Percentiles rank a stretch among this genome's conserved stretches.
These are phyloP conservation scores for Asbolus verrucosus DNA, from an alignment of 1,140 invertebrate species.

Conservation along the genomic window DNA sequence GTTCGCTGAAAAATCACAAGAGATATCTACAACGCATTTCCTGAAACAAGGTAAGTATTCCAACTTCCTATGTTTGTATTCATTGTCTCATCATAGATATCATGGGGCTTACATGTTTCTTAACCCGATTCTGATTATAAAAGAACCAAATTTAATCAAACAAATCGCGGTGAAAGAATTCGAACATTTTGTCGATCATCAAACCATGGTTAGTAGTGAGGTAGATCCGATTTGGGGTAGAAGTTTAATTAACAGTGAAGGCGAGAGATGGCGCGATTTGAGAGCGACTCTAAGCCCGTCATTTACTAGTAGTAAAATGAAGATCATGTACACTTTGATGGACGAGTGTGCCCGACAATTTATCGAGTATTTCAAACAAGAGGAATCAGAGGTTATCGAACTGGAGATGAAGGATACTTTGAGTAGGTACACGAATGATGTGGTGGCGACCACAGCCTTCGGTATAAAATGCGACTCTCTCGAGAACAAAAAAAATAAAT, in stretches of 20 bases:
- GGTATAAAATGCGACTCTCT: constrained; percentile 64
- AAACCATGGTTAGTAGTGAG: constrained; percentile 64
- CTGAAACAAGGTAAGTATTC: constrained; percentile 50
- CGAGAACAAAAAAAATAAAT: constrained; percentile 61
- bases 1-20: constrained; percentile 23
- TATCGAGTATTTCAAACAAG: constrained; percentile 55
- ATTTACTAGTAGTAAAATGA: constrained; percentile 65
- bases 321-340: constrained; percentile 61
- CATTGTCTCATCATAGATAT: constrained; percentile 54
- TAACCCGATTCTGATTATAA: constrained; percentile 64
- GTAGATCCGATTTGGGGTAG: constrained; percentile 68
- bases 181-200: constrained; percentile 67
- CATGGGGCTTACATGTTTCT: constrained; percentile 66
- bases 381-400: constrained; percentile 45
- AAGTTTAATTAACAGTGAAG: constrained; percentile 69
- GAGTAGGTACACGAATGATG: constrained; percentile 61
- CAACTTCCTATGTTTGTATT: background rate
- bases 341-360: constrained; percentile 58
- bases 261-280: constrained; percentile 65
- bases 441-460: constrained; percentile 64
- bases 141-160: constrained; percentile 67
- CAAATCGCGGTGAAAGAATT: constrained; percentile 68
- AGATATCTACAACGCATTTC: constrained; percentile 51
- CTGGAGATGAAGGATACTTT: constrained; percentile 55
- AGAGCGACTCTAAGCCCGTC: constrained; percentile 63